These are phyloP conservation scores for Elgonia sp. DNA, from an alignment of 2,888 invertebrate species.

Conservation along the genomic window DNA sequence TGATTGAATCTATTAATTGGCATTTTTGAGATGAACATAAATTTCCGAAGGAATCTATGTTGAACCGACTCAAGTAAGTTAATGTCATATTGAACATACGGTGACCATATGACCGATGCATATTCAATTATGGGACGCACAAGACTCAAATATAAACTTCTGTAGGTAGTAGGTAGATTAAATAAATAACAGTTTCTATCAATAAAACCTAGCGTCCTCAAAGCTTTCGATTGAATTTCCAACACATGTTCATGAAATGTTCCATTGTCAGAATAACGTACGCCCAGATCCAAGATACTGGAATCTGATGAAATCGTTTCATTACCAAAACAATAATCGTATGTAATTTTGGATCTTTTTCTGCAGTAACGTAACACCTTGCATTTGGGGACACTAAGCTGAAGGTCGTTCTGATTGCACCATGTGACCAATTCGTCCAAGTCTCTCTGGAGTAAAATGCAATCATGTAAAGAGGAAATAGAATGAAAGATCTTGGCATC, in stretches of 20 bases:
- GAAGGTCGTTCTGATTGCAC: constrained; percentile 2
- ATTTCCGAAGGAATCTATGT: constrained; percentile 16
- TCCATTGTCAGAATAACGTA: neutral
- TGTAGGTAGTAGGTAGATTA: neutral
- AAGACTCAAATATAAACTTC: neutral
- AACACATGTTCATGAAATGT: neutral
- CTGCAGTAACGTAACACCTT: neutral
- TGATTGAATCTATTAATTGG: neutral
- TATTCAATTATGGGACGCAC: no score
- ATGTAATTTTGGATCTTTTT: neutral
- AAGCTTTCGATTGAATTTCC: neutral
- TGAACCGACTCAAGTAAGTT: no score
- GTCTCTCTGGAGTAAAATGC: neutral
- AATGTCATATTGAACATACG: no score
- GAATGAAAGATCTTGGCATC: no score
- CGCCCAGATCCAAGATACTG: neutral
- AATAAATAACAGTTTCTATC: neutral
- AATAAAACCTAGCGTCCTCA: constrained; percentile 7
- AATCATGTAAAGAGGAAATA: neutral
- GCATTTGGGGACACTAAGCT: constrained; percentile 10
- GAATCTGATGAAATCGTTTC: neutral
- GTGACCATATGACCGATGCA: no score
- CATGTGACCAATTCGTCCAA: neutral
- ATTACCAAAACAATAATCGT: neutral
- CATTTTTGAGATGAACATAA: neutral